Percentiles rank a stretch among this genome's conserved stretches.
Evolutionary conservation across 2,888 invertebrate genomes (phyloP).

Genomic region (Pachliopta kotzebuea): DNA sequence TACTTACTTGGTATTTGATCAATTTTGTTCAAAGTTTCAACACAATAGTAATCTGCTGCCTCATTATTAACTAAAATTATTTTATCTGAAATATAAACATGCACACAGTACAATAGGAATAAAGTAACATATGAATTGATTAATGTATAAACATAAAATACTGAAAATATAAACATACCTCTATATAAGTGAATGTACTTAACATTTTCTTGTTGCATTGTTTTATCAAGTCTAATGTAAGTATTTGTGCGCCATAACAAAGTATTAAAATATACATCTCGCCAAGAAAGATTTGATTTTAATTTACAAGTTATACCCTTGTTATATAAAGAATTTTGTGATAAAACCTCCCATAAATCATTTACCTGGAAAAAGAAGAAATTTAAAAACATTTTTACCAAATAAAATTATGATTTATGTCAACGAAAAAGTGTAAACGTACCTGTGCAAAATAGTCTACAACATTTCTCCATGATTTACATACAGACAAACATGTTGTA

Average conservation of each 20-base stretch:
- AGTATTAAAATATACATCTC: constrained; percentile 41
- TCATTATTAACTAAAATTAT: constrained; percentile 40
- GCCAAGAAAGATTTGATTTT: constrained; percentile 39
- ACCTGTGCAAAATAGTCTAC: constrained; percentile 44
- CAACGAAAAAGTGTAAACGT: constrained; percentile 13
- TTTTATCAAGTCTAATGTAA: constrained; percentile 31
- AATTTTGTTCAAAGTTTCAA: constrained; percentile 32
- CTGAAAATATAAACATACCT: constrained; percentile 39
- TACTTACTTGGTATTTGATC: constrained; percentile 34
- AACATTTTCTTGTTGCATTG: constrained; percentile 30
- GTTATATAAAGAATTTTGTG: constrained; percentile 39
- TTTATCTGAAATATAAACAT: constrained; percentile 42
- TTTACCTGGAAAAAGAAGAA: constrained; percentile 33
- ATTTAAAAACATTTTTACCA: not conserved
- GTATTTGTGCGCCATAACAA: constrained; percentile 44
- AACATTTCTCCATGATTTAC: constrained; percentile 44
- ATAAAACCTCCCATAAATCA: constrained; percentile 40
- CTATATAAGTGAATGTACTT: constrained; percentile 44
- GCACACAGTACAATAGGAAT: too few species aligned
- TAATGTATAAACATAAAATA: not conserved
- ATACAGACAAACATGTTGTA: constrained; percentile 45
- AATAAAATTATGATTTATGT: too few species aligned
- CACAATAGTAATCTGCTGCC: constrained; percentile 39
- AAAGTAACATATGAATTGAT: not conserved
- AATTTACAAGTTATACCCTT: constrained; percentile 39